These are phyloP conservation scores for Agrochola litura DNA, from an alignment of 2,888 invertebrate species.

Conservation along the genomic window DNA sequence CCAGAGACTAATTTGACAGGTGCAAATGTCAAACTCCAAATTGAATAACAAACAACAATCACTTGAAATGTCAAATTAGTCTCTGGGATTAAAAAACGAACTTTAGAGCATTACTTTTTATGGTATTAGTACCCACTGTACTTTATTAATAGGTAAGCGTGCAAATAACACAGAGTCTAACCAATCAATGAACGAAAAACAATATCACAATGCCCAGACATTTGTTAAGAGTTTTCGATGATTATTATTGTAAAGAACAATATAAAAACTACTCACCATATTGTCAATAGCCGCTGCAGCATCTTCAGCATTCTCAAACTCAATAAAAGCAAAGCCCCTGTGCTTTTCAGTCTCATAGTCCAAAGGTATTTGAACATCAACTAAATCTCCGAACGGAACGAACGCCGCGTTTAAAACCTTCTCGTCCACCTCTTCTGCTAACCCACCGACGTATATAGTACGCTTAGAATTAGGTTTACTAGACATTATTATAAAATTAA, in stretches of 20 bases:
- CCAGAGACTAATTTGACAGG: too few relatives aligned
- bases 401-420: constrained; percentile 99
- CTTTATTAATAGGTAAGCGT: too few relatives aligned
- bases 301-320: constrained; percentile 99
- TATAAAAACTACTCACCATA: constrained; percentile 92
- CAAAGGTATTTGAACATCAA: constrained; percentile 99
- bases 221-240: background rate
- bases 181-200: background rate
- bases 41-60: too few relatives aligned
- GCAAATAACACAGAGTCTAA: background rate
- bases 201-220: background rate
- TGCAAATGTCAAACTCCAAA: too few relatives aligned
- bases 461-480: constrained; percentile 93
- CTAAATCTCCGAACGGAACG: constrained; percentile 99
- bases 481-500: constrained; percentile 75
- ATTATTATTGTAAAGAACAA: background rate
- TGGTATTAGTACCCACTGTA: too few relatives aligned
- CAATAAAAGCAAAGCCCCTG: constrained; percentile 99
- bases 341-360: constrained; percentile 99
- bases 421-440: constrained; percentile 98
- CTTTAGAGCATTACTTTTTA: too few relatives aligned
- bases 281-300: constrained; percentile 99
- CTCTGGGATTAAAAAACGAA: too few relatives aligned
- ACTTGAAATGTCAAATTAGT: too few relatives aligned
- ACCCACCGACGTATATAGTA: constrained; percentile 96